phyloP scores from a whole-genome alignment of 2,888 invertebrate genomes.

The Chrysopilus asiliformis region DNA sequence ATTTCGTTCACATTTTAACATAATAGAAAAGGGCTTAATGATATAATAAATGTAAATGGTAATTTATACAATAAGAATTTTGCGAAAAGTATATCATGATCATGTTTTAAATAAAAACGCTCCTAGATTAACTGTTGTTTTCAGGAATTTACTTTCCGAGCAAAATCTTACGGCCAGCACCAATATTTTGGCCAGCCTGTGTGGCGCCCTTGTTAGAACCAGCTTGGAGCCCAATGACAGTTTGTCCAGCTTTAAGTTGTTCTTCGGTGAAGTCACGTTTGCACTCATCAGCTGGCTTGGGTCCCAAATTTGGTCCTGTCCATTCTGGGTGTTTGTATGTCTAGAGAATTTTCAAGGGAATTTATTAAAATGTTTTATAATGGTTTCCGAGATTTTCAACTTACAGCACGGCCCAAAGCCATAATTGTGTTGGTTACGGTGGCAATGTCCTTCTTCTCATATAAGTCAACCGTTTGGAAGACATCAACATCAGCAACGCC shows the following conservation, averaged over 20 bases:
- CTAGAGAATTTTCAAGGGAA: slow-evolving; percentile 35
- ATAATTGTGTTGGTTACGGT: slow-evolving; percentile 74
- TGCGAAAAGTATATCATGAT: too few species aligned
- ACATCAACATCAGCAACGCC: slow-evolving; percentile 85
- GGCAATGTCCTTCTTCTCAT: slow-evolving; percentile 85
- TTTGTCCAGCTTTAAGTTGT: slow-evolving; percentile 75
- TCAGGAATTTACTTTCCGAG: slow-evolving; percentile 69
- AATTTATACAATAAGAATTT: too few species aligned
- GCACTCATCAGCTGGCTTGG: slow-evolving; percentile 87
- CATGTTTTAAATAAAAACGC: too few species aligned
- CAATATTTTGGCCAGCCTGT: slow-evolving; percentile 81
- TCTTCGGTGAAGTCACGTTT: slow-evolving; percentile 91
- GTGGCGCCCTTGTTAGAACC: slow-evolving; percentile 93
- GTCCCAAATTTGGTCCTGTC: slow-evolving; percentile 81
- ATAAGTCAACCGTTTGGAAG: slow-evolving; percentile 95
- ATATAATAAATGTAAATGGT: too few species aligned
- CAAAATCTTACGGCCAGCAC: slow-evolving; percentile 80
- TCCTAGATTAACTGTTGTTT: too few species aligned
- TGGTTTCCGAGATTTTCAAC: slow-evolving; percentile 17
- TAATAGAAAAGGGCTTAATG: too few species aligned
- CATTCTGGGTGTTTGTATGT: slow-evolving; percentile 75
- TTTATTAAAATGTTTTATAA: not conserved
- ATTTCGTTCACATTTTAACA: too few species aligned
- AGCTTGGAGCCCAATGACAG: slow-evolving; percentile 85
- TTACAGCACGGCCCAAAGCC: slow-evolving; percentile 72